Conservation (phyloP, 2,113 vertebrate species). For the Ceyx margarethae region DNA sequence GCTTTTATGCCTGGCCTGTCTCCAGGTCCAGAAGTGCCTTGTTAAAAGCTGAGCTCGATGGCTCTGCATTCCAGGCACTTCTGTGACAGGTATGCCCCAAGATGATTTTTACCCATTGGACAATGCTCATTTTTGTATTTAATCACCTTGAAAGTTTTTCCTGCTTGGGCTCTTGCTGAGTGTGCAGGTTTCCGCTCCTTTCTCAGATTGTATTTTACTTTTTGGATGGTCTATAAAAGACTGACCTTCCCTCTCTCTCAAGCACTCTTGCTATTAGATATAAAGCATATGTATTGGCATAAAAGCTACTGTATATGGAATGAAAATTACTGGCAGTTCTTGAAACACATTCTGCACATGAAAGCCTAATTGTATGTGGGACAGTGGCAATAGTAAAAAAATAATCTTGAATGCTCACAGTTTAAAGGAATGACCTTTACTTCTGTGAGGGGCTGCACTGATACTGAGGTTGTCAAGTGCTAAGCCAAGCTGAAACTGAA, state of each 20-base stretch:
- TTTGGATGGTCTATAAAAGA: slow-evolving; percentile 31
- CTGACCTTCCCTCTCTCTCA: slow-evolving; percentile 16
- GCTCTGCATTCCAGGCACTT: slow-evolving; percentile 19
- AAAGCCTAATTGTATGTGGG: slow-evolving; percentile 38
- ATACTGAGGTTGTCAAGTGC: not conserved
- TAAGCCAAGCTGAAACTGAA: slow-evolving; percentile 38
- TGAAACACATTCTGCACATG: slow-evolving; percentile 23
- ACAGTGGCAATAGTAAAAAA: not conserved
- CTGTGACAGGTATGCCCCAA: not conserved
- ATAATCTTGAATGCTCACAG: not conserved
- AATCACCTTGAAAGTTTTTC: slow-evolving; percentile 26
- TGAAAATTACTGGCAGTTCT: slow-evolving; percentile 55
- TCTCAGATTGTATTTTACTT: slow-evolving; percentile 13
- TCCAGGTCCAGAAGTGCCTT: slow-evolving; percentile 38
- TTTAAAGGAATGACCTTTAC: slow-evolving; percentile 34
- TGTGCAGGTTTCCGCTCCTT: not conserved
- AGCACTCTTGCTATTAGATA: slow-evolving; percentile 8
- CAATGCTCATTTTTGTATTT: slow-evolving; percentile 3
- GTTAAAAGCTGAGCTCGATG: slow-evolving; percentile 29
- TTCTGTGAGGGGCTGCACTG: slow-evolving; percentile 25
- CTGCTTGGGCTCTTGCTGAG: not conserved
- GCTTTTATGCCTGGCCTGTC: slow-evolving; percentile 7
- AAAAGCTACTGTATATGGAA: not conserved
- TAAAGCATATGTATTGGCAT: slow-evolving; percentile 53
- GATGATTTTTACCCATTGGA: not conserved